Base-by-base conservation (phyloP, 2,113 vertebrate genomes). In the Micromys minutus region DNA sequence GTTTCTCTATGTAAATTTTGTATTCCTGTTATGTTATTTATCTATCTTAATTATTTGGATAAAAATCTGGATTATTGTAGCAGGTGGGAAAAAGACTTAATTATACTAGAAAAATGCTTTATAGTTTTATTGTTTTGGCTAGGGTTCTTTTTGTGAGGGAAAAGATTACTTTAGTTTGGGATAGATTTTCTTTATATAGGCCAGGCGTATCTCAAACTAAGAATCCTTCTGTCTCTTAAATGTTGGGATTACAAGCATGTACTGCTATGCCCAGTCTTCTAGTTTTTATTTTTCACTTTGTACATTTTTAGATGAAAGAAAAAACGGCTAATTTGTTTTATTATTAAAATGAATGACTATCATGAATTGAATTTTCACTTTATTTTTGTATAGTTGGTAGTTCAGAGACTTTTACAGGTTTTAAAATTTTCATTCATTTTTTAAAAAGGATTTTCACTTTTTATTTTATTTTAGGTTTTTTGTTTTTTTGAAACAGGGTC, bases 1-100 rank as follows among this genome's bases (percentile, higher is more conserved):
- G 5, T 89, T 97, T 94, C 45, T 90, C 74, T 81, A 45, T 94
- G 42, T 87, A 76, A 85, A 42, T 61, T 72, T 31, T 90, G 52
- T 87, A 71, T 24, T 71, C 63, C 11, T 26, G 8, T 61, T 74
- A 71, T 47, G 19, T 67, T 94, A 42, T 45, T 87, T 29, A 57
- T 69, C 63, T 42, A 26, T 93, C 36, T 93, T 95, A 77, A 71
- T 83, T 93, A 26, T 93, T 94, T 57, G 89, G 36, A 65, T 65
- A 65, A 29, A 65, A 65, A 65, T 92, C 47, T 85, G 59, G 2
- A 2, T 39, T 90, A 69, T 80, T 90, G 16, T 42, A 92, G 63
- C 29, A 92, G 21, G 29, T 83, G 16, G 63, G 65, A 63, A 94
- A 79, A 94, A 69, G 89, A 94, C 24, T 63, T 77, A 85, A 72